Evolutionary conservation across 2,888 invertebrate genomes (phyloP), one percentile per base, ranked within the genome.

Genomic region (Thyatira batis): DNA sequence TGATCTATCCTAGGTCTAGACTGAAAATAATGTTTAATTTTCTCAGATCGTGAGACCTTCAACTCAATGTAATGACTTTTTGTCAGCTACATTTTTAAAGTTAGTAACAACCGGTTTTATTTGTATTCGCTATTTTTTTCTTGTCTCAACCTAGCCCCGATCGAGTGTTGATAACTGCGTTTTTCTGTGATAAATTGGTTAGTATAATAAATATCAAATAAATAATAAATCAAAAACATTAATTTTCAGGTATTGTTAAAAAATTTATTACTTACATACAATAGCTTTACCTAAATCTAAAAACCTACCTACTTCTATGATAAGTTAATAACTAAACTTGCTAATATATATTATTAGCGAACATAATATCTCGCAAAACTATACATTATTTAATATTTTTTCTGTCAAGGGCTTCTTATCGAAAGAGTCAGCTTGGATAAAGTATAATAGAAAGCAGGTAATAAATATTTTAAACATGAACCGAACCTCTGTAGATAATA

Each of bases 191-290:
- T 30, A 3, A 8, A 30, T 11, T 1, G 10, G 30, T 11, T 10
- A 11, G 30, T 30, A 11, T 11, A 30, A 30, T 30, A 8, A n/a
- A 33, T 11, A 4, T 10, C n/a, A 21, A 20, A 11, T 30, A 30
- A 30, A 2, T 39, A 3, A 39, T 13, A 39, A 25, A 46, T 23
- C 23, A 46, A 13, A 25, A 5, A 48, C 5, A 46, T 48, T 49
- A 1, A 45, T n/a, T 20, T 23, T 65, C 52, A 52, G 74, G 73
- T 84, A 84, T 82, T 88, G 85, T 84, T 87, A 86, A 84, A 89
- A 76, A 90, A 86, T 87, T 82, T 89, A 90, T 90, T 90, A 80
- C 91, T 91, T 91, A 90, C 84, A 83, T 86, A 87, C 84, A 87
- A 85, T 87, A 85, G 71, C 82, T 87, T 89, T 84, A 79, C 84